phyloP scores from a whole-genome alignment of 2,888 invertebrate species.

The Ormyrus labotus region DNA sequence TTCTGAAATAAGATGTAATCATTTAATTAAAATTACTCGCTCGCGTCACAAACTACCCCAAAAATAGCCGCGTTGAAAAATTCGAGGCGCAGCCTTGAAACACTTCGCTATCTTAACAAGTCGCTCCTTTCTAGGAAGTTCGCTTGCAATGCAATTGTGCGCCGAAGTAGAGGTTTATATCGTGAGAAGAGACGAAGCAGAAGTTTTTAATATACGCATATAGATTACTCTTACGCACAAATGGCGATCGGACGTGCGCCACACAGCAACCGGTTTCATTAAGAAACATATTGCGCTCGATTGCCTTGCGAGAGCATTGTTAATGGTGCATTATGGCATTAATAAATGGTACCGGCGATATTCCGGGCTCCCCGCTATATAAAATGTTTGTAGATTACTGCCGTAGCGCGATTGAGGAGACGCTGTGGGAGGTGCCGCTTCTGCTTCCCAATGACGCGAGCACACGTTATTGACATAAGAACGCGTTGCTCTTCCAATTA shows the following conservation, averaged over 20 bases:
- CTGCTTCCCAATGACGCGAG: conserved; percentile 40
- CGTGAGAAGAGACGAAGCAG: not conserved
- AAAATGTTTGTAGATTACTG: conserved; percentile 7
- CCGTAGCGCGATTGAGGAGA: conserved; percentile 6
- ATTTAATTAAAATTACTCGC: no score
- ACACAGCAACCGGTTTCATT: conserved; percentile 12
- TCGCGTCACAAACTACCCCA: no score
- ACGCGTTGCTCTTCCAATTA: no score
- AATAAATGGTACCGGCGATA: conserved; percentile 30
- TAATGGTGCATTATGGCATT: conserved; percentile 26
- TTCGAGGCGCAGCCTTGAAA: no score
- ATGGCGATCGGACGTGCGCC: conserved; percentile 3
- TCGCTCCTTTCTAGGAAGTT: not conserved
- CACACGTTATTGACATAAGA: conserved; percentile 3
- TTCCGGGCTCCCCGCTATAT: not conserved
- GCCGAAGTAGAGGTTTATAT: conserved; percentile 8
- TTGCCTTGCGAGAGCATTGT: conserved; percentile 21
- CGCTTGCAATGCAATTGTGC: conserved; percentile 3
- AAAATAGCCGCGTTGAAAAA: no score
- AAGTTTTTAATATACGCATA: not conserved
- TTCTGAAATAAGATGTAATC: no score
- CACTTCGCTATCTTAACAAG: no score
- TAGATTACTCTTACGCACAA: conserved; percentile 11
- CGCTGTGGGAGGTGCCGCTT: conserved; percentile 13
- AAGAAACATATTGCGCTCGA: conserved; percentile 32